phyloP scores from a whole-genome alignment of 1,140 invertebrate species.

The Artemia franciscana region DNA sequence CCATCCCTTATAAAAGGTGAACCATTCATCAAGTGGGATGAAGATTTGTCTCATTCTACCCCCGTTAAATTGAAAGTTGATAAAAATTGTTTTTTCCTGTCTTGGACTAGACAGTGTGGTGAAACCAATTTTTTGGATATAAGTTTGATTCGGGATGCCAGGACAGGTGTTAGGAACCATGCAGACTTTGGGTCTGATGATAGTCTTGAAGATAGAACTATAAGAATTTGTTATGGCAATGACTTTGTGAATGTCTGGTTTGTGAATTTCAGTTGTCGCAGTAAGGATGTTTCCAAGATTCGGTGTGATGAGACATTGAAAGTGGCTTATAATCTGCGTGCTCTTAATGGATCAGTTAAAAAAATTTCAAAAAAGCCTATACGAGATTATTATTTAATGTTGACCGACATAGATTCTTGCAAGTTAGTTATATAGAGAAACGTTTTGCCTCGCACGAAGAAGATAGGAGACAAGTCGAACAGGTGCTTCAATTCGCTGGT shows the following conservation, averaged over 20 bases:
- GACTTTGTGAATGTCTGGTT: conserved; percentile 81
- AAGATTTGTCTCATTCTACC: too few relatives aligned
- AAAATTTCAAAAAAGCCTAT: conserved; percentile 73
- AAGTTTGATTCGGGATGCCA: conserved; percentile 62
- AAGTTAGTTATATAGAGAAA: conserved; percentile 40
- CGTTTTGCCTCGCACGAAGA: conserved; percentile 70
- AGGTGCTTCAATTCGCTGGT: conserved; percentile 61
- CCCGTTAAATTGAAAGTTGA: conserved; percentile 75
- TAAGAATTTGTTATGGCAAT: conserved; percentile 67
- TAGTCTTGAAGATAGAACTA: conserved; percentile 78
- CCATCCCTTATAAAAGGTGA: too few relatives aligned
- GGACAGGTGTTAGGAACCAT: conserved; percentile 73
- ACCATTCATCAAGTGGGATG: too few relatives aligned
- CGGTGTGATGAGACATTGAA: conserved; percentile 74
- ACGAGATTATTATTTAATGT: conserved; percentile 58
- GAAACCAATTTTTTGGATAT: conserved; percentile 81
- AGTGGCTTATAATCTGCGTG: conserved; percentile 67
- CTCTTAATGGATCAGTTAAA: conserved; percentile 61
- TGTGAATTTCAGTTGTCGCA: conserved; percentile 76
- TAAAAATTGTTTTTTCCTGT: conserved; percentile 66
- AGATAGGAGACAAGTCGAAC: conserved; percentile 74
- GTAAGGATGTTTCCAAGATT: conserved; percentile 63
- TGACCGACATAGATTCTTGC: conserved; percentile 51
- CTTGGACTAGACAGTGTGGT: conserved; percentile 83
- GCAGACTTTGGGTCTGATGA: conserved; percentile 81